Evolutionary conservation across 2,797 vertebrate species (phyloP).

Genomic region (Pseudopleuronectes americanus): DNA sequence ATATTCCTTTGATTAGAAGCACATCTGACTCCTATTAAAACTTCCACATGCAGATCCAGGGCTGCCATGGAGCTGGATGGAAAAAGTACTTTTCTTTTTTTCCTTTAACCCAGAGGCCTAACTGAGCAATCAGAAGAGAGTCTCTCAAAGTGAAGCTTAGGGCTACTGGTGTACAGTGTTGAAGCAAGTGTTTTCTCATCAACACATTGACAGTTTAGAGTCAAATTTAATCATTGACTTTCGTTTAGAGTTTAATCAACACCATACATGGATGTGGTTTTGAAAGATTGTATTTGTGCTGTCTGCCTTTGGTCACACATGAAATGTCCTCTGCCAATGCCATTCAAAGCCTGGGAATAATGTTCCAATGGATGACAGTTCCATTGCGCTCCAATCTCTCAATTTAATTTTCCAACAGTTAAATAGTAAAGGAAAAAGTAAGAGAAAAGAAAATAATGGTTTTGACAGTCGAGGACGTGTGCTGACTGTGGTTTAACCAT

Average conservation of each 20-base stretch:
- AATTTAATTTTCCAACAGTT: slow-evolving; percentile 42
- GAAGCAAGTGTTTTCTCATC: slow-evolving; percentile 55
- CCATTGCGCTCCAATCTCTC: slow-evolving; percentile 40
- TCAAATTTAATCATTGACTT: slow-evolving; percentile 5
- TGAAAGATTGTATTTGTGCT: slow-evolving; percentile 39
- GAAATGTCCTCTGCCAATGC: slow-evolving; percentile 43
- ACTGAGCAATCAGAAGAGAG: slow-evolving; percentile 50
- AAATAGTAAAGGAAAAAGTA: slow-evolving; percentile 39
- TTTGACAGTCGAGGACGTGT: slow-evolving; percentile 48
- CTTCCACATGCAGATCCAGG: slow-evolving; percentile 75
- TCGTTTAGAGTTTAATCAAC: slow-evolving; percentile 36
- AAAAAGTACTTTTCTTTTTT: slow-evolving; percentile 58
- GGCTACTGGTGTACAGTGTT: slow-evolving; percentile 15
- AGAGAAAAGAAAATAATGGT: slow-evolving; percentile 43
- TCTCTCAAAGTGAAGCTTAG: slow-evolving; percentile 36
- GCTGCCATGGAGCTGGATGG: slow-evolving; percentile 67
- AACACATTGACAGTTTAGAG: slow-evolving; percentile 51
- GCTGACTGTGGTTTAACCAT: slow-evolving; percentile 57
- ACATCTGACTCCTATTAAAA: slow-evolving; percentile 86
- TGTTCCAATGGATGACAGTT: slow-evolving; percentile 37
- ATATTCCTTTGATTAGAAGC: slow-evolving; percentile 82
- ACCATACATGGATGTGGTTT: slow-evolving; percentile 26
- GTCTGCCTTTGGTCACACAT: slow-evolving; percentile 38
- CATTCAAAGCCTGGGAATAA: slow-evolving; percentile 54
- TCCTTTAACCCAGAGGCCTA: slow-evolving; percentile 52